These are phyloP conservation scores for Papilio elwesi DNA, from an alignment of 2,888 invertebrate species.

Conservation along the genomic window DNA sequence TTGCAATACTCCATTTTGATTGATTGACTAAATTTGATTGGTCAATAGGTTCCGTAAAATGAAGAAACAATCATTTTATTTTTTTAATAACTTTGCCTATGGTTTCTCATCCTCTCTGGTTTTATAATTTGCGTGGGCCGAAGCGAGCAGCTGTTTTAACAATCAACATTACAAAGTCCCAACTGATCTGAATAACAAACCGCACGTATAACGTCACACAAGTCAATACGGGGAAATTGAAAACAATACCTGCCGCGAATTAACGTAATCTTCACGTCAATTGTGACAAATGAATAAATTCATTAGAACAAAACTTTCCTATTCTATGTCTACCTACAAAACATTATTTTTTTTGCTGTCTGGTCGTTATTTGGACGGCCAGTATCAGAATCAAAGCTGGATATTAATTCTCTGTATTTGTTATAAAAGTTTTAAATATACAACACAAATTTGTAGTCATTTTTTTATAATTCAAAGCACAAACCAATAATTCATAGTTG, in stretches of 20 bases:
- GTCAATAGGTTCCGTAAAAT: too few species aligned
- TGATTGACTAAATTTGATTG: too few species aligned
- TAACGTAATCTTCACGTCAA: conserved; percentile 24
- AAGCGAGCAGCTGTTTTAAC: conserved; percentile 13
- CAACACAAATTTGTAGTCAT: too few species aligned
- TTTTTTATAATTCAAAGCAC: too few species aligned
- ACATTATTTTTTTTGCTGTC: background rate
- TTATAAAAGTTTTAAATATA: too few species aligned
- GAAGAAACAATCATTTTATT: too few species aligned
- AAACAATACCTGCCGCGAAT: conserved; percentile 13
- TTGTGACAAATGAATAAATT: background rate
- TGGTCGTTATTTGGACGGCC: too few species aligned
- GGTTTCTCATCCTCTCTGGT: background rate
- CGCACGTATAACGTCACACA: conserved; percentile 20
- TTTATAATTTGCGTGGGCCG: background rate
- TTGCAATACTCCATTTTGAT: too few species aligned
- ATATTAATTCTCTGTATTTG: too few species aligned
- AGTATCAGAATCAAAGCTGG: too few species aligned
- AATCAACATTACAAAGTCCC: conserved; percentile 21
- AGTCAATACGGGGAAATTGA: background rate
- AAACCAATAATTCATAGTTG: too few species aligned
- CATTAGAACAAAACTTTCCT: background rate
- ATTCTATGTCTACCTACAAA: background rate
- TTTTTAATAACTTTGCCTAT: too few species aligned
- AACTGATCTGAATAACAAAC: conserved; percentile 30